Percentiles rank a stretch among this genome's conserved stretches.
phyloP scores from a whole-genome alignment of 2,113 vertebrate genomes.

The Bombycilla garrulus region DNA sequence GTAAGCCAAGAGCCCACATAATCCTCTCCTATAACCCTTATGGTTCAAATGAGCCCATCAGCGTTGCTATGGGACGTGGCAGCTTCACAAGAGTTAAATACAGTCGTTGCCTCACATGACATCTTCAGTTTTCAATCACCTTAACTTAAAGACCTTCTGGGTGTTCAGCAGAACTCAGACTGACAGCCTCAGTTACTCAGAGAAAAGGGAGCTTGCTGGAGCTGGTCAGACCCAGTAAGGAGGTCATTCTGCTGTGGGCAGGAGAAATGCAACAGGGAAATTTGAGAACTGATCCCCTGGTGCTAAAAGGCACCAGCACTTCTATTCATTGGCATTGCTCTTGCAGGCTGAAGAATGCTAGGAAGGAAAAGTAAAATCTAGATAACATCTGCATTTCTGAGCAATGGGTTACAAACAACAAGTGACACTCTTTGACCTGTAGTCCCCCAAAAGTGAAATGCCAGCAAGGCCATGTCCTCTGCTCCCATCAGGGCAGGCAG shows the following conservation, averaged over 20 bases:
- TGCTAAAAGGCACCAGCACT: not conserved
- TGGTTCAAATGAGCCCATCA: not conserved
- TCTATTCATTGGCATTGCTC: not conserved
- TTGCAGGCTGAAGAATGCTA: not conserved
- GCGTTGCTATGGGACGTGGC: not conserved
- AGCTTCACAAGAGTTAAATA: not conserved
- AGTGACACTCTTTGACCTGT: not conserved
- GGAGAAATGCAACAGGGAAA: not conserved
- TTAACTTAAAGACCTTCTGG: not conserved
- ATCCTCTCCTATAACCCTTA: not conserved
- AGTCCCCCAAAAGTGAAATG: not conserved
- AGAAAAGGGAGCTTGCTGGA: not conserved
- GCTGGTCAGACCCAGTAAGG: not conserved
- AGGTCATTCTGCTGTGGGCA: not conserved
- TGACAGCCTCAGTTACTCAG: not conserved
- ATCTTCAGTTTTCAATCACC: not conserved
- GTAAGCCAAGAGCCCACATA: not conserved
- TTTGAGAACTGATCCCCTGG: rapidly evolving
- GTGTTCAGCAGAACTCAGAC: not conserved
- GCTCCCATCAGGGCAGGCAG: not conserved
- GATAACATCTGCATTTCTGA: not conserved
- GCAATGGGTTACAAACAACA: not conserved
- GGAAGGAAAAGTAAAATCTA: not conserved
- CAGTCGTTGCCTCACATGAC: not conserved
- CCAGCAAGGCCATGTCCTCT: not conserved